Conservation (phyloP, 2,113 vertebrate genomes). For the Meleagris gallopavo region DNA sequence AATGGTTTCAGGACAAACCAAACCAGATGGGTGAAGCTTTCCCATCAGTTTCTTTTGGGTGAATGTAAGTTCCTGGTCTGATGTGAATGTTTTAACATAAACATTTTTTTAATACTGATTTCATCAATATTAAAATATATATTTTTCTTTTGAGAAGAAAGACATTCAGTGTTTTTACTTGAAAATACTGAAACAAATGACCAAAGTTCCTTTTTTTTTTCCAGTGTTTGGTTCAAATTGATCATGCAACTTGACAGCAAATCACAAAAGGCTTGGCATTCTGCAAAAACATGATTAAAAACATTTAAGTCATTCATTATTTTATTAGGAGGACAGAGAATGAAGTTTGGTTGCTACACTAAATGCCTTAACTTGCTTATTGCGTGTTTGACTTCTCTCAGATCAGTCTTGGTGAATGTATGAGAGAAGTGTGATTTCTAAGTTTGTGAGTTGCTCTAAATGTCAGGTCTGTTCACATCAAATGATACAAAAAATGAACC, state of each 20-base stretch:
- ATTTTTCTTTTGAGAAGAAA: not conserved
- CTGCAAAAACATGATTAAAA: not conserved
- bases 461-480: not conserved
- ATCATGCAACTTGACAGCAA: not conserved
- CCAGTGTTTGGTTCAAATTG: not conserved
- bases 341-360: not conserved
- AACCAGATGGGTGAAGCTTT: constrained; percentile 40
- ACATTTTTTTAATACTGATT: not conserved
- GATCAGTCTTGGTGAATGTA: too few species aligned
- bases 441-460: not conserved
- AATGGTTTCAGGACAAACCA: constrained; percentile 59
- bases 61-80: not conserved
- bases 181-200: not conserved
- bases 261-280: not conserved
- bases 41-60: not conserved
- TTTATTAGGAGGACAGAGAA: not conserved
- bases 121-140: not conserved
- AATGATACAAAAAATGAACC: not conserved
- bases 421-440: not conserved
- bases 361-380: not conserved
- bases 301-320: not conserved
- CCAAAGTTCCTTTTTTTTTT: not conserved
- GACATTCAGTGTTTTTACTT: not conserved
- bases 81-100: not conserved
- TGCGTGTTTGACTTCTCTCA: not conserved